Base-by-base conservation (phyloP, 2,888 invertebrate species). In the Griposia aprilina region DNA sequence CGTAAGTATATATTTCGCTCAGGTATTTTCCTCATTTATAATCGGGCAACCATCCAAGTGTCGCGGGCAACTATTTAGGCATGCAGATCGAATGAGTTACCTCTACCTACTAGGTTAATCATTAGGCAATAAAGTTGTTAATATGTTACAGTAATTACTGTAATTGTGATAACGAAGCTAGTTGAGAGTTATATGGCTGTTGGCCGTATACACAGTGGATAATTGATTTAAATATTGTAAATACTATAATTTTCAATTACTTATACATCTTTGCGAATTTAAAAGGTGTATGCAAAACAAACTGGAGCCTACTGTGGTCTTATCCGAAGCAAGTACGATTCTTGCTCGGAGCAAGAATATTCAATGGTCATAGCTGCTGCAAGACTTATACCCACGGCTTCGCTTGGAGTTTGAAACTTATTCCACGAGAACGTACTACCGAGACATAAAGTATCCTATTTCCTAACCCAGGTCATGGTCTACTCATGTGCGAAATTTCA, bases 11-110 rank as follows among this genome's bases (percentile, higher is more conserved):
- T 72, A 79, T 84, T 87, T 50, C 41, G 15, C 52, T 69, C 85
- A 84, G 74, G 79, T 88, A 88, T 87, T 87, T 88, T 86, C 88
- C 84, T 82, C 83, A 71, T 86, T 82, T 85, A 79, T 80, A 87
- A 76, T 55, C 80, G 88, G 87, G 88, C 88, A 88, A 67, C 74
- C 68, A 71, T 88, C 88, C 88, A 88, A 88, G 65, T 67, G 36
- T 74, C 77, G 81, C 81, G 80, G 89, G 86, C 86, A 86, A 75
- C 75, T 74, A 88, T 83, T 87, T 82, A 82, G 81, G 72, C 82
- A 87, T 79, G 73, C 75, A 85, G 86, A 88, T 89, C 72, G 59
- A 89, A 80, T 80, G 81, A 83, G 60, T 88, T 86, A 81, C 63
- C 63, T 67, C 86, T 86, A 81, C 63, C 63, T 67, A 74, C 62